phyloP scores from a whole-genome alignment of 2,113 vertebrate species.

The Psephotus haematonotus region DNA sequence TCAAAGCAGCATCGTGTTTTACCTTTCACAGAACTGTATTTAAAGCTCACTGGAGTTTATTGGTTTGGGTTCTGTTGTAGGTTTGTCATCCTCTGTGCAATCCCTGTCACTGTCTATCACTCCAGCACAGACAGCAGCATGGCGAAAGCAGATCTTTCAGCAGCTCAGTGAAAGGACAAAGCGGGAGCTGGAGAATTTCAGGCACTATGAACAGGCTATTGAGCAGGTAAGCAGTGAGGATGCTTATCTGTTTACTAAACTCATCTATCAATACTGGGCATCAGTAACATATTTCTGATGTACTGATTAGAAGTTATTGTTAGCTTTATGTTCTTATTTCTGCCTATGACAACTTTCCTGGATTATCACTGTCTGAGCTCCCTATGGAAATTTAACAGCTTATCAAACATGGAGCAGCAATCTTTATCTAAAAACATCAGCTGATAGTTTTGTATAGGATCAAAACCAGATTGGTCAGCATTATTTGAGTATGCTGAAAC shows the following conservation, averaged over 20 bases:
- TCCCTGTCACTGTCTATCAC: slow-evolving; percentile 86
- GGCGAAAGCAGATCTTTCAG: slow-evolving; percentile 94
- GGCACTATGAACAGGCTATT: slow-evolving; percentile 92
- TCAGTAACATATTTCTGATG: not conserved
- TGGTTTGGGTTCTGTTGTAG: slow-evolving; percentile 61
- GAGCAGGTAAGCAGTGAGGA: slow-evolving; percentile 82
- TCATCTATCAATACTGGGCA: not conserved
- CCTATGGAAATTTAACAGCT: not conserved
- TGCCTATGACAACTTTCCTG: not conserved
- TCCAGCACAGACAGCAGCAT: slow-evolving; percentile 86
- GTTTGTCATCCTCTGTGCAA: slow-evolving; percentile 81
- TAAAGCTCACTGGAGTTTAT: not conserved
- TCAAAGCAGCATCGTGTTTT: not conserved
- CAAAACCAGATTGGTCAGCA: not conserved
- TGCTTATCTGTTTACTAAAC: not conserved
- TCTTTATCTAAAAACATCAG: not conserved
- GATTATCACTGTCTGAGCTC: not conserved
- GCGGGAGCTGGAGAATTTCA: slow-evolving; percentile 92
- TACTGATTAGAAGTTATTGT: not conserved
- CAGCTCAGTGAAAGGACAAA: slow-evolving; percentile 91
- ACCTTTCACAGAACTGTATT: not conserved
- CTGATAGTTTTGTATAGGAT: not conserved
- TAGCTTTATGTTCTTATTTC: not conserved
- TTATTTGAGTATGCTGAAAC: not conserved
- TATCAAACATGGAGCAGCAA: not conserved